Evolutionary conservation across 2,797 vertebrate species (phyloP).

Genomic region (Sebastes oblongus): DNA sequence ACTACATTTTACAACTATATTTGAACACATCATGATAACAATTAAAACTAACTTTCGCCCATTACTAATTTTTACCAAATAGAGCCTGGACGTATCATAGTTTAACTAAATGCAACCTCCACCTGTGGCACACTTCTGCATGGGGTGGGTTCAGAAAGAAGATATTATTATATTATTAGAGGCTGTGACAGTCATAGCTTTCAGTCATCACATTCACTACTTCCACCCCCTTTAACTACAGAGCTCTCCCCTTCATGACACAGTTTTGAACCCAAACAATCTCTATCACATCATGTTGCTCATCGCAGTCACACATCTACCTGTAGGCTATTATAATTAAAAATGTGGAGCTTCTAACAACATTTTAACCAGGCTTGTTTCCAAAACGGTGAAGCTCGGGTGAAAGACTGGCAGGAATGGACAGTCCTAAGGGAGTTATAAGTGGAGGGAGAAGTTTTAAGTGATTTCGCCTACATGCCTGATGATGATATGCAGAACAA

Average conservation of each 20-base stretch:
- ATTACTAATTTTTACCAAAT: too few species aligned
- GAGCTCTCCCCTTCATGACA: neutral
- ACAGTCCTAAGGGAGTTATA: neutral
- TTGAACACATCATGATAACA: too few species aligned
- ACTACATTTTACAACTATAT: too few species aligned
- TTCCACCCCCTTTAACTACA: neutral
- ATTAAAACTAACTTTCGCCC: rapidly evolving
- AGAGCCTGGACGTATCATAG: too few species aligned
- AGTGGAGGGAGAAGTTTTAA: neutral
- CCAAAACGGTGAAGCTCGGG: neutral
- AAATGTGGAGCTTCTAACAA: neutral
- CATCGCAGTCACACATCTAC: neutral
- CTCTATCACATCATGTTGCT: neutral
- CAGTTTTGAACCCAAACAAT: neutral
- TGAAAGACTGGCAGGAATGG: neutral
- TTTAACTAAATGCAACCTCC: too few species aligned
- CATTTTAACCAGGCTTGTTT: neutral
- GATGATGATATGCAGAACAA: neutral
- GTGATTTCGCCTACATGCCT: neutral
- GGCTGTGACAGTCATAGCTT: neutral
- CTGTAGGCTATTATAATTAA: neutral
- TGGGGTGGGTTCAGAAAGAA: neutral
- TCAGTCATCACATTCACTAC: neutral
- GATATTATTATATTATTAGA: neutral
- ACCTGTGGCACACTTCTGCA: neutral